phyloP scores from a whole-genome alignment of 2,888 invertebrate genomes.

The Agrypnus murinus region DNA sequence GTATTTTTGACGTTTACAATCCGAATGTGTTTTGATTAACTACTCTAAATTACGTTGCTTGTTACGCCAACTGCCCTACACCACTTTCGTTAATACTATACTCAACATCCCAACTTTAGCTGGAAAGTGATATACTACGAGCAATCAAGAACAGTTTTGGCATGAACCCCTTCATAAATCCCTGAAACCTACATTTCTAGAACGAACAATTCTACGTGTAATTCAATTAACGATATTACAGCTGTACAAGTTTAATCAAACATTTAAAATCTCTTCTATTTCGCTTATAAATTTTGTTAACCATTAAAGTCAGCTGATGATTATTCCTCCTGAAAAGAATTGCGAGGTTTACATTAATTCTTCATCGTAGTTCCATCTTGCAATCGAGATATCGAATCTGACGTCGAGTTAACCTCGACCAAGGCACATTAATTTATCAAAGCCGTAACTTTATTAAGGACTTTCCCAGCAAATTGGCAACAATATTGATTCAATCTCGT shows the following conservation, averaged over 20 bases:
- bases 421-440: slow-evolving; percentile 51
- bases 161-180: slow-evolving; percentile 38
- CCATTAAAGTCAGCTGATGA: too few relatives aligned
- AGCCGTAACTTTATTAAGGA: slow-evolving; percentile 53
- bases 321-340: not conserved
- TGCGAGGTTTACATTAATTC: not conserved
- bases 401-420: slow-evolving; percentile 40
- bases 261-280: not conserved
- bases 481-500: slow-evolving; percentile 47
- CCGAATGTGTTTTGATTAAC: slow-evolving; percentile 41
- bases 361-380: not conserved
- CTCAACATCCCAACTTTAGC: slow-evolving; percentile 33
- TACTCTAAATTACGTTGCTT: slow-evolving; percentile 40
- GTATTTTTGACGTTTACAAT: not conserved
- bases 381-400: slow-evolving; percentile 37
- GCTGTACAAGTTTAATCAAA: slow-evolving; percentile 5
- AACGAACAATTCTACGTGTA: slow-evolving; percentile 31
- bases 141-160: slow-evolving; percentile 42
- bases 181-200: slow-evolving; percentile 27
- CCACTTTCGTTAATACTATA: slow-evolving; percentile 38
- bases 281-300: too few relatives aligned
- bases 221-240: slow-evolving; percentile 34
- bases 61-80: slow-evolving; percentile 35
- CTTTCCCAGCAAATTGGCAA: slow-evolving; percentile 50
- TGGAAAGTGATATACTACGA: slow-evolving; percentile 41